Conservation (phyloP, 1,140 invertebrate species). For the Aleiodes sp. region DNA sequence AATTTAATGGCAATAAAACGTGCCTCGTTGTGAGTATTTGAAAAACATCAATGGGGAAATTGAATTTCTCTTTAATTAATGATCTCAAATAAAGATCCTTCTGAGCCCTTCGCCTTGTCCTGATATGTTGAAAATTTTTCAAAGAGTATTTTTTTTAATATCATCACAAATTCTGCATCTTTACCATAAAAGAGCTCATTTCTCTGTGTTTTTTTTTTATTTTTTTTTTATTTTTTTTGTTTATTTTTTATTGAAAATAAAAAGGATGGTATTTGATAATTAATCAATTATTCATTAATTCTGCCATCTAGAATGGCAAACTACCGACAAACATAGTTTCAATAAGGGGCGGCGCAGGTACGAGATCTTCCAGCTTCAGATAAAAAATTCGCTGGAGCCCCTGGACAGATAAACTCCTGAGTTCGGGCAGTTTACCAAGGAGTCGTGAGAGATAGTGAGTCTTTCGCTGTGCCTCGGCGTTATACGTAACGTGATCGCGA, state of each 20-base stretch:
- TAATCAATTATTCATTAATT: neutral
- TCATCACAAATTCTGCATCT: neutral
- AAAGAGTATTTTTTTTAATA: neutral
- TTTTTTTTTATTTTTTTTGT: too few relatives aligned
- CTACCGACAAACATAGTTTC: slow-evolving; percentile 95
- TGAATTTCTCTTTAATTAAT: neutral
- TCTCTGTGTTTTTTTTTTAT: too few relatives aligned
- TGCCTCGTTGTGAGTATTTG: slow-evolving; percentile 26
- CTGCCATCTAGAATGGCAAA: slow-evolving; percentile 81
- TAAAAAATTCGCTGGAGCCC: slow-evolving; percentile 95
- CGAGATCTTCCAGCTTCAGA: slow-evolving; percentile 90
- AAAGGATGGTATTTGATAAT: slow-evolving; percentile 8
- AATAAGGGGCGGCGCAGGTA: slow-evolving; percentile 90
- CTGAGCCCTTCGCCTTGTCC: slow-evolving; percentile 28
- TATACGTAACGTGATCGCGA: slow-evolving; percentile 94
- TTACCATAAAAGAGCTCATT: too few relatives aligned
- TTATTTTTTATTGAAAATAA: slow-evolving; percentile 19
- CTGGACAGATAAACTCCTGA: slow-evolving; percentile 90
- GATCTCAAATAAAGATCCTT: too few relatives aligned
- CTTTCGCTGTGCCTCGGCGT: slow-evolving; percentile 86
- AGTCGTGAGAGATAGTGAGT: slow-evolving; percentile 92
- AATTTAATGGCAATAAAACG: slow-evolving; percentile 12
- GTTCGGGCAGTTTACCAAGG: slow-evolving; percentile 88
- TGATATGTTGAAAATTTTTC: slow-evolving; percentile 50
- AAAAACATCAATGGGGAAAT: slow-evolving; percentile 17